Base-by-base conservation (phyloP, 2,797 vertebrate species). In the Pseudomugil tenellus region DNA sequence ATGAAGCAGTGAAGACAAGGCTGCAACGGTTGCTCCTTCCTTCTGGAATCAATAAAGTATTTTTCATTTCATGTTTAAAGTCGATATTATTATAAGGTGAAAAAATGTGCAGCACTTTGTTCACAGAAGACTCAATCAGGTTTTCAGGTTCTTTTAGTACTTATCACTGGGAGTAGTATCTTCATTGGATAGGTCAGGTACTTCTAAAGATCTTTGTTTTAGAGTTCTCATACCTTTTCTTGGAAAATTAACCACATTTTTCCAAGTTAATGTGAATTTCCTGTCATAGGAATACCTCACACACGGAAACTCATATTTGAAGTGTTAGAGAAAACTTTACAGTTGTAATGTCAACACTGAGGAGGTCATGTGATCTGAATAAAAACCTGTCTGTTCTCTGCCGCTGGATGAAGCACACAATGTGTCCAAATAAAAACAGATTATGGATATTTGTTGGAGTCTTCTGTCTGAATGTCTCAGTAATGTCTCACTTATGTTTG, bases 361-460 rank as follows among this genome's bases (percentile, higher is more conserved):
- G 60, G 31, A 37, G 54, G 35, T 59, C 9, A 17, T 74, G 65
- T 74, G 23, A 13, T 39, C 53, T 77, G 31, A 72, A 63, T 81
- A 31, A 74, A 70, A 58, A 59, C 14, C 26, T 79, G 67, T 87
- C 31, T 83, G 39, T 67, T 52, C 29, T 76, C 52, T 81, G 60
- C 67, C 80, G 51, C 60, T 88, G 66, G 54, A 74, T 72, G 48
- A 85, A 84, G 62, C 72, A 28, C 72, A 67, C 16, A 57, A 61
- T 84, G 60, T 90, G 77, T 89, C 83, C 35, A 58, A 93, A 92
- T 91, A 93, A 93, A 92, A 67, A 53, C 41, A 74, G 64, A 69
- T 48, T 46, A 58, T 69, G 68, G 88, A 83, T 74, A 80, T 79
- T 89, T 90, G 79, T 86, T 84, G 79, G 83, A 8, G 85, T 93